Conservation (phyloP, 2,888 invertebrate genomes). For the Imbricaverruca yamaguchii region DNA sequence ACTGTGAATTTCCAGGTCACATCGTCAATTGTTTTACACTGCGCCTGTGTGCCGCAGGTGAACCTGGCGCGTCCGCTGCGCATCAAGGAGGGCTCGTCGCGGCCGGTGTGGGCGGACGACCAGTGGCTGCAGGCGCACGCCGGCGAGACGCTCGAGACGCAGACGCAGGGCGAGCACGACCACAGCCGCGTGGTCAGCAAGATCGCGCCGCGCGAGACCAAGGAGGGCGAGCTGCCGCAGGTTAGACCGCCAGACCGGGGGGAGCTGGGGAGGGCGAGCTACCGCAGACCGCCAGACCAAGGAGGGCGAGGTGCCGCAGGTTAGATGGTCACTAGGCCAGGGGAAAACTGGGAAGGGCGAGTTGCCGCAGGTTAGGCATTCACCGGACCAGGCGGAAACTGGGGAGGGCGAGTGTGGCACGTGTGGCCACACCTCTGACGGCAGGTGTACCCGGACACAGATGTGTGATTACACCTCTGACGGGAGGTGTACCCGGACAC, state of each 20-base stretch:
- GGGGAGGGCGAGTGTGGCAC: too few species aligned
- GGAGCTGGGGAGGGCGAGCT: background rate
- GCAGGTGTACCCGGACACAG: too few species aligned
- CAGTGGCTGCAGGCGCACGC: constrained; percentile 97
- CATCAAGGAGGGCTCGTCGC: constrained; percentile 88
- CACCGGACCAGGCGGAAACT: too few species aligned
- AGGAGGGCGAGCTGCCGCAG: constrained; percentile 17
- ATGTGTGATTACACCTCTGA: too few species aligned
- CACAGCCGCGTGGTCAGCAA: background rate
- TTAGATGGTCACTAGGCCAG: too few species aligned
- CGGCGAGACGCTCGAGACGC: constrained; percentile 47
- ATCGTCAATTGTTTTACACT: too few species aligned
- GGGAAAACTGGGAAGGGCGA: background rate
- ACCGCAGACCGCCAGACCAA: too few species aligned
- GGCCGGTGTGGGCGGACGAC: constrained; percentile 97
- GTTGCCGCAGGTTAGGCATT: too few species aligned
- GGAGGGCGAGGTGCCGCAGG: too few species aligned
- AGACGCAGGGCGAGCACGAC: constrained; percentile 33
- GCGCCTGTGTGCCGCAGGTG: constrained; percentile 52
- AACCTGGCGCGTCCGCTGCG: constrained; percentile 96
- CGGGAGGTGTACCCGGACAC: too few species aligned
- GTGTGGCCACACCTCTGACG: too few species aligned
- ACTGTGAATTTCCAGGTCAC: too few species aligned
- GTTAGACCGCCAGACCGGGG: background rate
- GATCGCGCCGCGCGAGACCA: background rate